Evolutionary conservation across 2,113 vertebrate species (phyloP), one percentile per base, ranked within the genome.

Genomic region (Paraplagusia blochii): DNA sequence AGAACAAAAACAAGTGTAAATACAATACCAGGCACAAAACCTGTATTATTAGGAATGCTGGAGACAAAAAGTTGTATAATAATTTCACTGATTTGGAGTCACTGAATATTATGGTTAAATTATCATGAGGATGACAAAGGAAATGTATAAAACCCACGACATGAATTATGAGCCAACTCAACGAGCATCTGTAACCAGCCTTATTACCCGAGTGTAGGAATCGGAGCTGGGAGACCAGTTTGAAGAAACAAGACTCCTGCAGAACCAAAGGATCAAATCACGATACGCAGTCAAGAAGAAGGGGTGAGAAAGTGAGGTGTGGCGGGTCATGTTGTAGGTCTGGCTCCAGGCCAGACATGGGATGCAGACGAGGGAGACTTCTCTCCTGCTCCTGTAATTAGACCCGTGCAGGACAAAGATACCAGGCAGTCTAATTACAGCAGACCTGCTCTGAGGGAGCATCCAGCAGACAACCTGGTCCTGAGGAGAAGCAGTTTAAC

Each of bases 191-290:
- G 22, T 29, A 2, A 29, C 22, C 22, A 29, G 22, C 6, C n/a
- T n/a, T n/a, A n/a, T n/a, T n/a, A n/a, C n/a, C n/a, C n/a, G n/a
- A n/a, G 22, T 29, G 22, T 6, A 29, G 22, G 22, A 29, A 2
- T 29, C 22, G 22, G 22, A 4, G 22, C 22, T 4, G 22, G 22
- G 10, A 38, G 10, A 22, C 1, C 1, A 29, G 18, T 10, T 35
- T 1, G 16, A 15, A 9, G 0, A 12, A 16, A n/a, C 7, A n/a
- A 22, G 38, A 40, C 39, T 15, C 2, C 40, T 45, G 45, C 53
- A 76, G 74, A 72, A 73, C 36, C 69, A 66, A 68, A 67, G 60
- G 16, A 51, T 61, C 2, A 48, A 70, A 62, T 77, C 79, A 74
- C 69, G 57, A 71, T 74, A 73, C 58, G 67, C 75, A 76, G 66